These are phyloP conservation scores for Bos taurus DNA, from an alignment of 2,113 vertebrate species.

Conservation along the genomic window ARS-UCD2.0 NC_037338.1:24158001-24158500, in stretches of 20 bases:
- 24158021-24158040: conserved; percentile 38
- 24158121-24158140: neutral
- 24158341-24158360: neutral
- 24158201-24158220: conserved; percentile 25
- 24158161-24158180: conserved; percentile 27
- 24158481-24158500: neutral
- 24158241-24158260: conserved; percentile 19
- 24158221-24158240: neutral
- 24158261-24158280: neutral
- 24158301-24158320: neutral
- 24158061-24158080: conserved; percentile 4
- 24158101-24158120: conserved; percentile 44
- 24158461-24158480: neutral
- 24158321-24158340: neutral
- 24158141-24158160: neutral
- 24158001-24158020: conserved; percentile 52
- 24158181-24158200: conserved; percentile 5
- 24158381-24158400: neutral
- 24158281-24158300: neutral
- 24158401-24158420: neutral
- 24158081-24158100: conserved; percentile 39
- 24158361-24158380: neutral
- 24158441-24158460: neutral
- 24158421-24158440: neutral
- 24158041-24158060: conserved; percentile 34